Percentiles rank a stretch among this genome's conserved stretches.
Evolutionary conservation across 2,113 vertebrate species (phyloP).

Genomic region (Euleptes europaea): DNA sequence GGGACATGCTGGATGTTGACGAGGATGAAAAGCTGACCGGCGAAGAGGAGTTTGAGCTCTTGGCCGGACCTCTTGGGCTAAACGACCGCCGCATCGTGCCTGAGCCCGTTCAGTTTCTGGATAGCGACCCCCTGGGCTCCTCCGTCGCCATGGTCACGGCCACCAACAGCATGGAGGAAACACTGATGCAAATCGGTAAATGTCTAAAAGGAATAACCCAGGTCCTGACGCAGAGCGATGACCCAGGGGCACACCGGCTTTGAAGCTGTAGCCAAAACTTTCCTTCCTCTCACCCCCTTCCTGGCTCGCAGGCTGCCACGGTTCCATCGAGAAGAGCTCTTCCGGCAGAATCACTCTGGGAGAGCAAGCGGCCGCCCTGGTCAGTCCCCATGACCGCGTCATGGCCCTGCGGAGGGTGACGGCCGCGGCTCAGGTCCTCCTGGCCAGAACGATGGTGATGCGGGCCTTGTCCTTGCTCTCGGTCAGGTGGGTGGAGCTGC

Average conservation of each 20-base stretch:
- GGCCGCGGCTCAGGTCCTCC: constrained; percentile 92
- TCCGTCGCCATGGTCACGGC: constrained; percentile 97
- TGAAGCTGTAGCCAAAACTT: neutral
- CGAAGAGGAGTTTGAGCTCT: constrained; percentile 95
- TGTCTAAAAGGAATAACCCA: neutral
- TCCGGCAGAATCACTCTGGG: constrained; percentile 92
- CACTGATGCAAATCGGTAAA: constrained; percentile 93
- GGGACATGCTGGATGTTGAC: constrained; percentile 97
- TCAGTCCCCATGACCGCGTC: constrained; percentile 90
- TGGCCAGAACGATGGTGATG: constrained; percentile 98
- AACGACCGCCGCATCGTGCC: constrained; percentile 90
- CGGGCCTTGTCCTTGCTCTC: constrained; percentile 93
- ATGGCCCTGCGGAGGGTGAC: constrained; percentile 94
- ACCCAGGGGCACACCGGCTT: neutral
- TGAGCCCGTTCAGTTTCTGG: constrained; percentile 93
- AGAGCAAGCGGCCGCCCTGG: constrained; percentile 91
- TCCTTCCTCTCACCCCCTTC: constrained; percentile 15
- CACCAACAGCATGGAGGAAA: constrained; percentile 98
- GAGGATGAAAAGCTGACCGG: constrained; percentile 95
- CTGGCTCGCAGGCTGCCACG: constrained; percentile 84
- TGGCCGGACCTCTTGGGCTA: constrained; percentile 91
- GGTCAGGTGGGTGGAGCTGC: constrained; percentile 78
- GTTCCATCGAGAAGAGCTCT: constrained; percentile 92
- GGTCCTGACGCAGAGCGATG: rapidly evolving
- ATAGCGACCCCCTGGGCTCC: constrained; percentile 94